Percentiles rank a stretch among this genome's conserved stretches.
These are phyloP conservation scores for Phyllotreta striolata DNA, from an alignment of 2,888 invertebrate species.

Conservation along the genomic window DNA sequence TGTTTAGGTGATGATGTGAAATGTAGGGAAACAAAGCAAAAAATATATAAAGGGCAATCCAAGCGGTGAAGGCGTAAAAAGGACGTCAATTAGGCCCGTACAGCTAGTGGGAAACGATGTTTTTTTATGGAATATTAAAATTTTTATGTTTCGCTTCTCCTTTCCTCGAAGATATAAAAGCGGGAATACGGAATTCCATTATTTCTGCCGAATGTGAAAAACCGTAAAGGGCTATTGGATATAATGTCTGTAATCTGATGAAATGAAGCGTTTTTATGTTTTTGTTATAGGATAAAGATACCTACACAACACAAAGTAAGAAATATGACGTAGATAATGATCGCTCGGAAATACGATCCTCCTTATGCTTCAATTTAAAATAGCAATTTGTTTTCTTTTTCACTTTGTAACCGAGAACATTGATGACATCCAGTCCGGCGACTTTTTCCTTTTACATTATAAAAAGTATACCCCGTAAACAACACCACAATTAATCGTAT, in stretches of 20 bases:
- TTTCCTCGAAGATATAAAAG: slow-evolving; percentile 27
- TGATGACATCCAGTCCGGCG: too few relatives aligned
- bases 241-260: slow-evolving; percentile 25
- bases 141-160: slow-evolving; percentile 25
- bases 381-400: too few relatives aligned
- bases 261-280: slow-evolving; percentile 24
- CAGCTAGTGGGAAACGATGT: slow-evolving; percentile 18
- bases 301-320: slow-evolving; percentile 13
- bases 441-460: too few relatives aligned
- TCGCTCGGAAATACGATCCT: too few relatives aligned
- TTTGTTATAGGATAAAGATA: slow-evolving; percentile 9
- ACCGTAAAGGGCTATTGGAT: slow-evolving; percentile 26
- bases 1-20: too few relatives aligned
- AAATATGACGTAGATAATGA: too few relatives aligned
- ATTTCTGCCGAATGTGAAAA: slow-evolving; percentile 30
- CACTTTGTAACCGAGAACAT: too few relatives aligned
- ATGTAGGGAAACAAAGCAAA: not conserved
- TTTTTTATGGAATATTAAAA: slow-evolving; percentile 32
- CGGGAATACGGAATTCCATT: slow-evolving; percentile 27
- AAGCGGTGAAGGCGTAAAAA: not conserved
- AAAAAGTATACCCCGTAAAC: too few relatives aligned
- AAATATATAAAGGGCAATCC: not conserved
- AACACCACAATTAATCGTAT: too few relatives aligned
- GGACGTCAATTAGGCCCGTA: slow-evolving; percentile 23
- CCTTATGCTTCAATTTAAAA: too few relatives aligned